Evolutionary conservation across 2,888 invertebrate genomes (phyloP), one percentile per base, ranked within the genome.

Genomic region (Mythimna pallens): DNA sequence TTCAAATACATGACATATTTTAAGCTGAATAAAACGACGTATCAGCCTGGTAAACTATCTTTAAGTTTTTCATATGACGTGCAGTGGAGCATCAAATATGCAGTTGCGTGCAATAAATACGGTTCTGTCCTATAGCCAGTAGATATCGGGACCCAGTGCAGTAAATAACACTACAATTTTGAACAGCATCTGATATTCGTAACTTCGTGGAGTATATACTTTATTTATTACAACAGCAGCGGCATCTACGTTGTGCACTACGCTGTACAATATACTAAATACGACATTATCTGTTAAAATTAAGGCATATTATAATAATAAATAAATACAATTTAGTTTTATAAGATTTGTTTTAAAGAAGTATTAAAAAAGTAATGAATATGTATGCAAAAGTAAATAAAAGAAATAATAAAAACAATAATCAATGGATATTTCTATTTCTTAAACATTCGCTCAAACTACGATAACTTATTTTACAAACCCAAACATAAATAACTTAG

Each of bases 101-200:
- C 76, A 72, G 57, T 81, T 86, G 89, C 94, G 93, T 94, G 94
- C 94, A 93, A 89, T 92, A 93, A 91, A 90, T 90, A 92, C 89
- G 74, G 70, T 78, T 66, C 36, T 76, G 57, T 79, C 55, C 43
- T 71, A 79, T 64, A 69, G 72, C 75, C 64, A 81, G 65, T 81
- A 76, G 65, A 73, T 76, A 80, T 70, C 59, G 73, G 73, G 87
- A 89, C 90, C 90, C 89, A 91, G 90, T 92, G 92, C 90, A 84
- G 65, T 65, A 72, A 54, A 68, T 68, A 74, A 71, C 20, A 62
- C 70, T 76, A 70, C 22, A 81, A 84, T 82, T 86, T 83, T 73
- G 65, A 78, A 61, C 34, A 76, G 80, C 85, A 77, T 72, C 81
- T 86, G 84, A 86, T 89, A 90, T 91, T 91, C 90, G 84, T 89